These are phyloP conservation scores for Contarinia nasturtii DNA, from an alignment of 1,140 invertebrate genomes.

Conservation along the genomic window DNA sequence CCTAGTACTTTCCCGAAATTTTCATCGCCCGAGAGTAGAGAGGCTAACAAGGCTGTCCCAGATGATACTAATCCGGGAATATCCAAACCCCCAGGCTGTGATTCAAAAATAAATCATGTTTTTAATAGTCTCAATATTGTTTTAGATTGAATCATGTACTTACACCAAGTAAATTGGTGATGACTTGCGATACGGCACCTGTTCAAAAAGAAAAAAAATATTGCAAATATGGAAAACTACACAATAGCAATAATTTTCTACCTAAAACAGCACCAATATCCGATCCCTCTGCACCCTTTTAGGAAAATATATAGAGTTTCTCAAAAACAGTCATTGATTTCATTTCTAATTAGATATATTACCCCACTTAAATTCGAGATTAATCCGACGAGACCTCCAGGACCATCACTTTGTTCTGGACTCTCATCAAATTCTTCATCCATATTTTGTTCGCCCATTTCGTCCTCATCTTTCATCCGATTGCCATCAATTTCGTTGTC, in stretches of 20 bases:
- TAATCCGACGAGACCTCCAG: conserved; percentile 13
- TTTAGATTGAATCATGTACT: too few species aligned
- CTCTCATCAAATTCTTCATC: too few species aligned
- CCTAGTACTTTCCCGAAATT: conserved; percentile 22
- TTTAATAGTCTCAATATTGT: too few species aligned
- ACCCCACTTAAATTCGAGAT: conserved; percentile 13
- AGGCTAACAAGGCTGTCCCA: conserved; percentile 7
- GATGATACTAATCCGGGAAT: conserved; percentile 8
- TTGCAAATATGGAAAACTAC: too few species aligned
- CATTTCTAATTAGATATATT: background rate
- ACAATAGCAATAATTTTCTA: too few species aligned
- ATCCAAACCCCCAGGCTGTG: conserved; percentile 11
- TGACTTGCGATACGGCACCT: conserved; percentile 9
- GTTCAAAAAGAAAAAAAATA: too few species aligned
- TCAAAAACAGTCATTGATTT: background rate
- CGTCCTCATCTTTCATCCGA: background rate
- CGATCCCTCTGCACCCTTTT: conserved; percentile 5
- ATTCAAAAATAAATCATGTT: too few species aligned
- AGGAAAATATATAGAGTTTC: background rate
- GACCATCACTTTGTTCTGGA: too few species aligned
- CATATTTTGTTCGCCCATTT: too few species aligned
- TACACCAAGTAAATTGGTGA: conserved; percentile 20
- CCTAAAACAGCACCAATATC: background rate
- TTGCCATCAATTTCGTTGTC: background rate
- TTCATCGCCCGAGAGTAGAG: conserved; percentile 14